Evolutionary conservation across 2,113 vertebrate genomes (phyloP).

Genomic region (Tenrec ecaudatus): DNA sequence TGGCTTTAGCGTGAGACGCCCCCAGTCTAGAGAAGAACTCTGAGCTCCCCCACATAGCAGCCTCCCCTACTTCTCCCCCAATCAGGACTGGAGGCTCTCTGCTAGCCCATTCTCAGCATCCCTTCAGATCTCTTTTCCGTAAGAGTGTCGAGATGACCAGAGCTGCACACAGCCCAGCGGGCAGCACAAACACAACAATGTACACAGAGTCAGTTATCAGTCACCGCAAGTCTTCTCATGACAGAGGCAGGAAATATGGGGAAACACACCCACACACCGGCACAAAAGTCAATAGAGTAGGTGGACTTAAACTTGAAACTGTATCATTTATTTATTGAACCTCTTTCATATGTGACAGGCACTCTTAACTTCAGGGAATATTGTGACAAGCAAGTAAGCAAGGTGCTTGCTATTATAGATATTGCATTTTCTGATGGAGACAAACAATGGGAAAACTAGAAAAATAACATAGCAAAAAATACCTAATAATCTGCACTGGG

Average conservation of each 20-base stretch:
- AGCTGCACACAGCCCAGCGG: background rate
- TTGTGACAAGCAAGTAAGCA: background rate
- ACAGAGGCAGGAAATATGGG: background rate
- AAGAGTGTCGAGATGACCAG: background rate
- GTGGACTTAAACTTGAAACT: background rate
- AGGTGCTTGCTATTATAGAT: background rate
- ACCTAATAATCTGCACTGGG: too few species aligned
- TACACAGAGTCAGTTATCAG: accelerated
- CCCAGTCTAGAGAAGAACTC: background rate
- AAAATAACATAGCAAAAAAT: background rate
- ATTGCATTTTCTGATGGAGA: background rate
- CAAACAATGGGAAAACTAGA: background rate
- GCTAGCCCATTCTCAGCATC: background rate
- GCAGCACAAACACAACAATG: background rate
- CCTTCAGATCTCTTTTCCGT: background rate
- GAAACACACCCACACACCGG: background rate
- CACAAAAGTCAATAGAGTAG: background rate
- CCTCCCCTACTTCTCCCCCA: background rate
- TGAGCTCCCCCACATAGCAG: background rate
- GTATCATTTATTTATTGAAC: background rate
- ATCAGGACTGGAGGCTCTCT: background rate
- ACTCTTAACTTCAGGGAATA: background rate
- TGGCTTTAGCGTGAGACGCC: background rate
- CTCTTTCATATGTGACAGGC: background rate
- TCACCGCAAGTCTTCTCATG: background rate